Evolutionary conservation across 1,140 invertebrate species (phyloP).

Genomic region (Lepidurus apus): DNA sequence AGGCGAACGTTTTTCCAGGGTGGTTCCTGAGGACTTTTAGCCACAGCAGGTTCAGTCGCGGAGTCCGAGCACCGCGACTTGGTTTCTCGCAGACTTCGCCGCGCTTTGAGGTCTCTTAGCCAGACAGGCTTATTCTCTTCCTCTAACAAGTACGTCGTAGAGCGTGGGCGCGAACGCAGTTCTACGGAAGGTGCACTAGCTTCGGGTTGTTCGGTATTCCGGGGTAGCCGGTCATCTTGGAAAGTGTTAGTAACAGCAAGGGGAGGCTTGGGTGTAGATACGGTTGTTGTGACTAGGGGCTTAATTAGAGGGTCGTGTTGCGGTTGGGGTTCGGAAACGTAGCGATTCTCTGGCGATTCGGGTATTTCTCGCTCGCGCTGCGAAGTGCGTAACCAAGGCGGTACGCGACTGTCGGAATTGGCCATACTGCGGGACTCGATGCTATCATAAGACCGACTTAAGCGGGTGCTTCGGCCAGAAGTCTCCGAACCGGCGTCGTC

Average conservation of each 20-base stretch:
- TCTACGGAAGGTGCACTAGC: background rate
- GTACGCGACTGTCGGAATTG: constrained; percentile 25
- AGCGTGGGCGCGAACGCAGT: constrained; percentile 16
- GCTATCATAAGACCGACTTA: constrained; percentile 34
- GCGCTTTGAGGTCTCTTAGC: constrained; percentile 29
- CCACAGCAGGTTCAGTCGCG: background rate
- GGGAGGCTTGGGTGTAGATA: background rate
- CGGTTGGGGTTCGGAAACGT: background rate
- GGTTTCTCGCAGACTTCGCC: constrained; percentile 28
- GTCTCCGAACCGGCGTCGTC: constrained; percentile 25
- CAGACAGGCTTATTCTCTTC: constrained; percentile 31
- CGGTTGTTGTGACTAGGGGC: background rate
- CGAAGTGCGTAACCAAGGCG: constrained; percentile 27
- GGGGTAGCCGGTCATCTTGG: background rate
- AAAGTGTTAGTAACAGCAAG: background rate
- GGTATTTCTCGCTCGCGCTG: background rate
- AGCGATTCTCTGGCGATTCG: background rate
- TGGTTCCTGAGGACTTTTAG: background rate
- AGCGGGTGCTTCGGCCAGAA: constrained; percentile 23
- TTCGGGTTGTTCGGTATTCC: background rate
- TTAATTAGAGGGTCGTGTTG: background rate
- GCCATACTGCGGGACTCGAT: constrained; percentile 22
- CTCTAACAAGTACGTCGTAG: constrained; percentile 28
- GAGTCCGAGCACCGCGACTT: background rate
- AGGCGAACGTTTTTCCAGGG: constrained; percentile 29